Base-by-base conservation (phyloP, 2,888 invertebrate species). In the Subacronicta megacephala region DNA sequence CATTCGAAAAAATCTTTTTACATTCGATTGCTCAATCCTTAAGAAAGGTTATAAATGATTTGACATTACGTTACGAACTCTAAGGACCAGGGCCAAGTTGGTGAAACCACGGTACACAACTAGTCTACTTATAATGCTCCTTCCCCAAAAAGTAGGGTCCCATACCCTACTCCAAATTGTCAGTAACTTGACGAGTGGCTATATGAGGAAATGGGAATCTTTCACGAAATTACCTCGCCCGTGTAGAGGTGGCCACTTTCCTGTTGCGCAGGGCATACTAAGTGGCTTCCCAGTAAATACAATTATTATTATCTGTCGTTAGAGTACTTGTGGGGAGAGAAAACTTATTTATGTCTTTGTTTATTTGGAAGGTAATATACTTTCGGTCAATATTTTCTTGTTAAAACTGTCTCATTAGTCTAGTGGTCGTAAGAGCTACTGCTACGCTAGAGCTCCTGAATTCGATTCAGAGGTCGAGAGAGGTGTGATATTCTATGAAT, bases 141-240 rank as follows among this genome's bases (percentile, higher is more conserved):
- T 26, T 31, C n/a, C 23, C 29, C 31, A 13, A 16, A 15, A 36
- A 16, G 26, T 41, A 26, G 5, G 16, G 16, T 10, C 16, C 10
- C 18, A 13, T 7, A 46, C 62, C 52, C 52, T 51, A 44, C 62
- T 65, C 49, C 10, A 15, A n/a, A 13, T 18, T 66, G 49, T 56
- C 62, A 53, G 38, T 63, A 51, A 50, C 12, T 23, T 35, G 17
- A 33, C 15, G 16, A 7, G 10, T 13, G 10, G 26, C 16, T 36
- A 7, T 36, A 7, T 16, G 33, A 47, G 43, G 40, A 62, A 68
- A 68, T 44, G 15, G 38, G 40, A 44, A 41, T 40, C 50, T 42
- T 43, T 29, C 43, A n/a, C 46, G 13, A 56, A 56, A 62, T 65
- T 56, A 37, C 18, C 23, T 29, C 13, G 13, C 17, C 43, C 31